phyloP scores from a whole-genome alignment of 2,113 vertebrate species.

The Caranx melampygus region DNA sequence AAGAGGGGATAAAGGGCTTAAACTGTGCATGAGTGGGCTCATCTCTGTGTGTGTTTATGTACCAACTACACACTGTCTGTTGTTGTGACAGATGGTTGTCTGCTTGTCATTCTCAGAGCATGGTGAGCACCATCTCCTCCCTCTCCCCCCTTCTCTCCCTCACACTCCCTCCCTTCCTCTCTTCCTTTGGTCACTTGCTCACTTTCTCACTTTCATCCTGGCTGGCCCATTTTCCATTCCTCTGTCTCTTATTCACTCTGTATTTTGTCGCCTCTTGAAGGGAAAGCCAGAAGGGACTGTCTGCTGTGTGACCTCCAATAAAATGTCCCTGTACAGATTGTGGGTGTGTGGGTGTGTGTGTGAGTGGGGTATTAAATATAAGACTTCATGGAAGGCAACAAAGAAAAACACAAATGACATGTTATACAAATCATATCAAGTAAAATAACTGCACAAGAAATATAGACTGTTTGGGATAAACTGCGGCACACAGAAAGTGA shows the following conservation, averaged over 20 bases:
- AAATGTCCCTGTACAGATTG: background rate
- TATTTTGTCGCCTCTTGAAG: background rate
- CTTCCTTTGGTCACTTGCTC: conserved; percentile 10
- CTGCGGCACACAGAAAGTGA: background rate
- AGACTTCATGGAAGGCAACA: background rate
- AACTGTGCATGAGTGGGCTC: conserved; percentile 31
- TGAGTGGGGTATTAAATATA: background rate
- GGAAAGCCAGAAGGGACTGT: conserved; percentile 29
- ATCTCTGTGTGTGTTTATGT: conserved; percentile 13
- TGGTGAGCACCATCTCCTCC: background rate
- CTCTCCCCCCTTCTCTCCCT: conserved; percentile 3
- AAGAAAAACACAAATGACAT: no score
- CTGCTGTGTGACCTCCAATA: conserved; percentile 24
- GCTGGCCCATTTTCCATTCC: conserved; percentile 5
- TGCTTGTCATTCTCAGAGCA: conserved; percentile 43
- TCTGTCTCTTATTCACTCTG: conserved; percentile 23
- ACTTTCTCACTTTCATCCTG: conserved; percentile 17
- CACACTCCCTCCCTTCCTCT: conserved; percentile 3
- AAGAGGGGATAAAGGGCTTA: conserved; percentile 46
- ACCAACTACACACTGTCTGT: conserved; percentile 33
- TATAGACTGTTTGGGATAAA: background rate
- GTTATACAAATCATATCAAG: no score
- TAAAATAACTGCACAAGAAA: no score
- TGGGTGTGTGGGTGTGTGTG: no score
- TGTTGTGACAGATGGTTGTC: conserved; percentile 69